Evolutionary conservation across 2,113 vertebrate genomes (phyloP).

Genomic region (Trogon surrucura): DNA sequence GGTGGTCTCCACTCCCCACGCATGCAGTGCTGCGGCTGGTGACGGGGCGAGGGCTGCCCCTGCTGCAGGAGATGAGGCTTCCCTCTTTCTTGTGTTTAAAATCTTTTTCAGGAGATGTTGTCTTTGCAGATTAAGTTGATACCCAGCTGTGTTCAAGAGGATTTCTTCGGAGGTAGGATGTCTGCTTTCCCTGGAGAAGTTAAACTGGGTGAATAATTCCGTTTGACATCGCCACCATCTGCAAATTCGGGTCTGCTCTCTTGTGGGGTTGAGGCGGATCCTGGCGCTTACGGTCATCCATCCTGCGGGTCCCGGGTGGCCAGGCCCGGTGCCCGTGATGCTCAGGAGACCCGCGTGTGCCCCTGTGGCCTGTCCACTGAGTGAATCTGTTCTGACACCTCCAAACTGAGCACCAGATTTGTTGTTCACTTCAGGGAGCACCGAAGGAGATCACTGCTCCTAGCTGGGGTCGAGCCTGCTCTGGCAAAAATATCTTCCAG

Average conservation of each 20-base stretch:
- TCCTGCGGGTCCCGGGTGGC: rapidly evolving
- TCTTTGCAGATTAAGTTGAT: not conserved
- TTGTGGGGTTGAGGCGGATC: not conserved
- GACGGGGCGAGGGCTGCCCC: not conserved
- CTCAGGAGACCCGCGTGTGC: rapidly evolving
- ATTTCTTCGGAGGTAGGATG: not conserved
- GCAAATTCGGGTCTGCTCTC: not conserved
- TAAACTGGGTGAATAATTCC: not conserved
- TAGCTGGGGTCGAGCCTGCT: not conserved
- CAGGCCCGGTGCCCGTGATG: rapidly evolving
- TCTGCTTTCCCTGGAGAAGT: not conserved
- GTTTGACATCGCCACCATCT: not conserved
- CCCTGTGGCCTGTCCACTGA: rapidly evolving
- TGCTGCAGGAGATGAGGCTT: not conserved
- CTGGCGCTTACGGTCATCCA: rapidly evolving
- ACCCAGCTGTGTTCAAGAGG: not conserved
- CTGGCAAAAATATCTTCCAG: not conserved
- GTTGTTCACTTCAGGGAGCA: not conserved
- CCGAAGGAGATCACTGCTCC: not conserved
- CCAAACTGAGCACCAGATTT: not conserved
- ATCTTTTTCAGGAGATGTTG: not conserved
- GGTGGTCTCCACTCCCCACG: not conserved
- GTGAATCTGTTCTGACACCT: not conserved
- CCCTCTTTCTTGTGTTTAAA: not conserved
- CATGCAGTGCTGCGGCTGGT: rapidly evolving